Percentiles rank a stretch among this genome's conserved stretches.
phyloP scores from a whole-genome alignment of 2,797 vertebrate genomes.

The Sebastes baramenuke region DNA sequence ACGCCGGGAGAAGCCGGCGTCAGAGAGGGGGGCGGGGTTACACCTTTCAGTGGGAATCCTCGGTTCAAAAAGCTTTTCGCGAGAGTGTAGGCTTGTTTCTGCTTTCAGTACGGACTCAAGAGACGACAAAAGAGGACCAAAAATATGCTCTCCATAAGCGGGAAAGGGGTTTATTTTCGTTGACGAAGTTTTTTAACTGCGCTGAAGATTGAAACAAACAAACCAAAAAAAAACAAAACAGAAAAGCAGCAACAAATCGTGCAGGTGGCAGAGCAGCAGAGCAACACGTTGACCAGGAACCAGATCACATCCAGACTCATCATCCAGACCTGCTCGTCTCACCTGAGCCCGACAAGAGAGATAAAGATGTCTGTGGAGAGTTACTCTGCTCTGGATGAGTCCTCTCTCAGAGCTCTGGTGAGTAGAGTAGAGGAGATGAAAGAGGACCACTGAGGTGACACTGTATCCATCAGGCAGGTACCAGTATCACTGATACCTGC shows the following conservation, averaged over 20 bases:
- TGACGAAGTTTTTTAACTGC: background rate
- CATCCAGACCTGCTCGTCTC: background rate
- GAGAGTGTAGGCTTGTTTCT: background rate
- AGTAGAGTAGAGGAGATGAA: slow-evolving; percentile 61
- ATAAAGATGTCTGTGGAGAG: slow-evolving; percentile 82
- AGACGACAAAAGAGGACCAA: background rate
- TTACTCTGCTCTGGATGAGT: slow-evolving; percentile 87
- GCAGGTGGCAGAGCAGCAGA: slow-evolving; percentile 59
- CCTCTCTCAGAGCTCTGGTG: slow-evolving; percentile 88
- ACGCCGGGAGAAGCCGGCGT: slow-evolving; percentile 30
- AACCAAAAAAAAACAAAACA: background rate
- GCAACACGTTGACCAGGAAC: slow-evolving; percentile 12
- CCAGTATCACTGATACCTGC: background rate
- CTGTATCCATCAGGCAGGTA: too few species aligned
- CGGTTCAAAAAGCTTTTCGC: slow-evolving; percentile 68
- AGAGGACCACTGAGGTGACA: background rate
- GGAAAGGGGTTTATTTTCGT: background rate
- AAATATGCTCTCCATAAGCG: slow-evolving; percentile 17
- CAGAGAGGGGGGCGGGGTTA: slow-evolving; percentile 64
- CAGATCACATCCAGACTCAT: background rate
- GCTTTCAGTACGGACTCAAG: background rate
- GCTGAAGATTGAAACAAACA: background rate
- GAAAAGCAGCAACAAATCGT: background rate
- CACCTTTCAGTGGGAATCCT: slow-evolving; percentile 77
- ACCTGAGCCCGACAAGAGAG: slow-evolving; percentile 36